Percentiles rank a stretch among this genome's conserved stretches.
Conservation (phyloP, 2,888 invertebrate genomes). For the Criorhina ranunculi region DNA sequence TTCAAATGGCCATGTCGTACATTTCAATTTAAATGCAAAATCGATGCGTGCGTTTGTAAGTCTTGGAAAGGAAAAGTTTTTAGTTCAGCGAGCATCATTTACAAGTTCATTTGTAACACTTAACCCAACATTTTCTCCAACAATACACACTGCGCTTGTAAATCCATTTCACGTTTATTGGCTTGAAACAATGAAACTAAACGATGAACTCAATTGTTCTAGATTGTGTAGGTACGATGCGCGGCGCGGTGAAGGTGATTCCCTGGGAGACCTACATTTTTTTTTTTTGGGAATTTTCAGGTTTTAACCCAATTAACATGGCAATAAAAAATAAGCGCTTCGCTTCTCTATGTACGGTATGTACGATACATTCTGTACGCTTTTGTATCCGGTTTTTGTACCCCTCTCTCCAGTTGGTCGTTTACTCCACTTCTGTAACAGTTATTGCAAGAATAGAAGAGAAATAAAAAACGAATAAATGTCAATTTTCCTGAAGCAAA, state of each 20-base stretch:
- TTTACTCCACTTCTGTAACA: conserved; percentile 32
- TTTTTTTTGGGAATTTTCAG: conserved; percentile 43
- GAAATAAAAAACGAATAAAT: background rate
- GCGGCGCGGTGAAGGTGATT: conserved; percentile 35
- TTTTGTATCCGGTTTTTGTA: conserved; percentile 61
- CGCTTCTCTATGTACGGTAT: conserved; percentile 20
- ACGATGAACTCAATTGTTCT: conserved; percentile 49
- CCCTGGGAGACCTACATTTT: conserved; percentile 66
- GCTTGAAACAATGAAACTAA: conserved; percentile 44
- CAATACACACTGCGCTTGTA: conserved; percentile 19
- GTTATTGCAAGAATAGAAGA: conserved; percentile 41
- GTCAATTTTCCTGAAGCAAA: background rate
- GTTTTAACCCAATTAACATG: conserved; percentile 68
- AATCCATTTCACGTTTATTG: conserved; percentile 28
- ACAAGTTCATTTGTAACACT: conserved; percentile 56
- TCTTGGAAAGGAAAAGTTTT: conserved; percentile 55
- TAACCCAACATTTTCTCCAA: conserved; percentile 43
- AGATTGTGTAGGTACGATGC: background rate
- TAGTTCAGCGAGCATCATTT: conserved; percentile 8
- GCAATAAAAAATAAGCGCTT: conserved; percentile 57
- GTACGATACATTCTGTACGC: conserved; percentile 28
- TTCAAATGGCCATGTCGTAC: conserved; percentile 14
- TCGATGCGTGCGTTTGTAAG: background rate
- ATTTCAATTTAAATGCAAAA: conserved; percentile 33
- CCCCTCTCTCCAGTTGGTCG: conserved; percentile 43